Evolutionary conservation across 2,888 invertebrate species (phyloP).

Genomic region (Caenorhabditis becei): DNA sequence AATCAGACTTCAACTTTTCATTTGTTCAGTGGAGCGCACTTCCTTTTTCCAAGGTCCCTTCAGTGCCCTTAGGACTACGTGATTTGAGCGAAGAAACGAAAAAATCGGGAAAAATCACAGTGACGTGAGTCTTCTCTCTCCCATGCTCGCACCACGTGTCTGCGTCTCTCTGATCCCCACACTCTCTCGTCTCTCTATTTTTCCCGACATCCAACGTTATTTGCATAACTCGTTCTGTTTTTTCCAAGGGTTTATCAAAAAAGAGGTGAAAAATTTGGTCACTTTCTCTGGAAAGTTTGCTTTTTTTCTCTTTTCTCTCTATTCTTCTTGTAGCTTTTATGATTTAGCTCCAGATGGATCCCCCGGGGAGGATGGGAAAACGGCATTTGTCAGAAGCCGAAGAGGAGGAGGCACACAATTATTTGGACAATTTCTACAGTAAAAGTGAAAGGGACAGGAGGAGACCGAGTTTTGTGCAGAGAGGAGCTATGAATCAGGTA

Average conservation of each 20-base stretch:
- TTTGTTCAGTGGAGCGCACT: background rate
- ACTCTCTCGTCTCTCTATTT: background rate
- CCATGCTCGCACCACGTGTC: background rate
- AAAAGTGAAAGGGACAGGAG: conserved; percentile 16
- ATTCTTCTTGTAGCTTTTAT: background rate
- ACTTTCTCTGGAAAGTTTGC: conserved; percentile 3
- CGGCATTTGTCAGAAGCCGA: conserved; percentile 46
- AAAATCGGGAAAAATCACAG: conserved; percentile 1
- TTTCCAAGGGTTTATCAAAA: conserved; percentile 14
- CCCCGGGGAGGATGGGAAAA: conserved; percentile 13
- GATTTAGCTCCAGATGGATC: conserved; percentile 18
- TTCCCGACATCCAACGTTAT: background rate
- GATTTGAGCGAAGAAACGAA: background rate
- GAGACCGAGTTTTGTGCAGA: conserved; percentile 46
- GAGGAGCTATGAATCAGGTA: conserved; percentile 58
- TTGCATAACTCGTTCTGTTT: conserved; percentile 44
- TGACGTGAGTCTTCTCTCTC: background rate
- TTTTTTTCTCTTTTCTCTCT: conserved; percentile 10
- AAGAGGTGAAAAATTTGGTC: background rate
- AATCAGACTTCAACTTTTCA: background rate
- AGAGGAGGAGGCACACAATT: conserved; percentile 47
- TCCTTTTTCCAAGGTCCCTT: background rate
- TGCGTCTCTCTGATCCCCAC: conserved; percentile 13
- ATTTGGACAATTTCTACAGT: conserved; percentile 50
- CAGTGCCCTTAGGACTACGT: background rate